Evolutionary conservation across 2,797 vertebrate species (phyloP), one percentile per base, ranked within the genome.

Genomic region (Hephaestus fuliginosus): DNA sequence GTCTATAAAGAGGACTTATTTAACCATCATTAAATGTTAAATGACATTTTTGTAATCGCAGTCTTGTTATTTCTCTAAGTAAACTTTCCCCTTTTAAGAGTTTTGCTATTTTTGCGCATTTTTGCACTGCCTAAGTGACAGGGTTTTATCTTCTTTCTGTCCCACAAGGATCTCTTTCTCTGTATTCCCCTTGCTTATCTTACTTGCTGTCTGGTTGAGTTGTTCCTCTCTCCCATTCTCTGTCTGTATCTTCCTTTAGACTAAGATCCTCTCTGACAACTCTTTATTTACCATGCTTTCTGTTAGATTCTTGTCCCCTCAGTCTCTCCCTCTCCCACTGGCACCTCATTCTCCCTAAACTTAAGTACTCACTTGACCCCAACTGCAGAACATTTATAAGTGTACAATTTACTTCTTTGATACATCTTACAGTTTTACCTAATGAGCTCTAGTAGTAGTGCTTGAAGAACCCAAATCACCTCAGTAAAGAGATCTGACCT

Each of bases 211-310:
- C 57, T 57, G 12, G 9, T 20, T 53, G 12, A 55, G 25, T 61
- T 3, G 1, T 28, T 18, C 2, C n/a, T 51, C 39, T 69, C 46
- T 22, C 60, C n/a, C 51, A 30, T 56, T 56, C 44, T 53, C 20
- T 79, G 39, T 64, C 57, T 51, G 33, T 57, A 52, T 67, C 41
- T 56, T 44, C 30, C 49, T n/a, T 70, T 3, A 66, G 62, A 79
- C 69, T 64, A 17, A 70, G 64, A 83, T 84, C 57, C 20, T 56
- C 30, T 4, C 48, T 77, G 81, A 73, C 78, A 80, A 70, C 69
- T 76, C 79, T 83, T 70, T 78, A 71, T 83, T 86, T 80, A 80
- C 81, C 74, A 78, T 73, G 20, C 51, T 65, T 77, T 70, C 22
- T 72, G 60, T 67, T 78, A 61, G 51, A 41, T 52, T 62, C 56